Evolutionary conservation across 2,113 vertebrate species (phyloP), one percentile per base, ranked within the genome.

Genomic region (Nibea coibor): DNA sequence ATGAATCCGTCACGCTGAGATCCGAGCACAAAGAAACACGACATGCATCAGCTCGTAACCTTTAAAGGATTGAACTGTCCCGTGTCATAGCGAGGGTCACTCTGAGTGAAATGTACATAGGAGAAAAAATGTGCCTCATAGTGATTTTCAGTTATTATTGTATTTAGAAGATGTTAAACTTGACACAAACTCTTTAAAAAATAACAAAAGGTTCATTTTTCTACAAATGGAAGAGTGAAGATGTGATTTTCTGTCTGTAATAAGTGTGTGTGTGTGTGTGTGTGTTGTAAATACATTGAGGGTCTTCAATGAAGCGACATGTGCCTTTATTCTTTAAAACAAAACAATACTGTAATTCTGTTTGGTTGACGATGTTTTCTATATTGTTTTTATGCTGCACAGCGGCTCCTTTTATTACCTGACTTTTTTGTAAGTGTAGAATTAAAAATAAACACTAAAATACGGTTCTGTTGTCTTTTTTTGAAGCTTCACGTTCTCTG

Each of bases 361-460:
- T 39, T 39, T 39, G 35, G 8, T 39, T 39, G 2, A 89, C 85
- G 5, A 88, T 88, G 84, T 92, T 91, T 91, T 91, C 68, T 93
- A 87, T 88, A 78, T 89, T 91, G 87, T 92, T 93, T 93, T 88
- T 93, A 91, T 83, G 78, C 76, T 92, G 93, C 88, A 91, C 68
- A 93, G 85, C 82, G 84, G 83, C 69, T 65, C 86, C 91, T 93
- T 93, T 90, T 93, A 91, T 89, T 90, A 92, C 84, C 72, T 88
- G 90, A 85, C 78, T 69, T 87, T 93, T 92, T 93, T 93, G 90
- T 91, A 93, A 88, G 78, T 93, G 91, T 89, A 91, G 43, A 92
- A 87, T 45, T 84, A 72, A 84, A 87, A 88, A 91, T 89, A 88
- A 90, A 92, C 78, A 82, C 72, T 84, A 8, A 57, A 78, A 79